phyloP scores from a whole-genome alignment of 2,113 vertebrate species.

The Chionodraco myersi region DNA sequence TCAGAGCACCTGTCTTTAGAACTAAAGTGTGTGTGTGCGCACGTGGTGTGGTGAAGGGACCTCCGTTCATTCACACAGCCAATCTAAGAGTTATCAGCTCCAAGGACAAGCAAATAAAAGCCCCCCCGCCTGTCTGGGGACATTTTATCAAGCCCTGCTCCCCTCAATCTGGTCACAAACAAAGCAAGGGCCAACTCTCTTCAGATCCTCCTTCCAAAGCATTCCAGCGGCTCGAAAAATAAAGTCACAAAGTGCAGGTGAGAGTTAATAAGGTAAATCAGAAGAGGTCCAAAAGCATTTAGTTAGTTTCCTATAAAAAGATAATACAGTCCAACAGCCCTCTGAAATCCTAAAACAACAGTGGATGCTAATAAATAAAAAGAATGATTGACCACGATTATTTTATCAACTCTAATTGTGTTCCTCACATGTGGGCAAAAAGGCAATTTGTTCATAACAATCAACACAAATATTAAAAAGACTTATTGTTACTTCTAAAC shows the following conservation, averaged over 20 bases:
- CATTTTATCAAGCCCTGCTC: slow-evolving; percentile 80
- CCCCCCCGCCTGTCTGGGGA: slow-evolving; percentile 70
- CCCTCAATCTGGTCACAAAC: slow-evolving; percentile 77
- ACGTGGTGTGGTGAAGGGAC: slow-evolving; percentile 81
- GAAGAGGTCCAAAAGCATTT: neutral
- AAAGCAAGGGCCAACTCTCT: slow-evolving; percentile 70
- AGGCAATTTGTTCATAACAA: neutral
- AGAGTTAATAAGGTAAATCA: neutral
- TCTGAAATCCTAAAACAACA: slow-evolving; percentile 7
- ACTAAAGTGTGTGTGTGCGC: slow-evolving; percentile 21
- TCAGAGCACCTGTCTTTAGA: neutral
- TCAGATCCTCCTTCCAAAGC: slow-evolving; percentile 14
- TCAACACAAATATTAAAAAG: neutral
- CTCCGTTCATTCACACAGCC: slow-evolving; percentile 85
- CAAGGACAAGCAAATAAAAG: slow-evolving; percentile 87
- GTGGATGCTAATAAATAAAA: too few species aligned
- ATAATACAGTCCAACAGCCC: neutral
- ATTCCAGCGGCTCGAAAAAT: slow-evolving; percentile 1
- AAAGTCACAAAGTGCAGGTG: slow-evolving; percentile 11
- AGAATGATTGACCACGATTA: too few species aligned
- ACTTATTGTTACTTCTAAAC: neutral
- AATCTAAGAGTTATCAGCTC: slow-evolving; percentile 84
- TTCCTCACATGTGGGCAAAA: neutral
- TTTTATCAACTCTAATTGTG: neutral
- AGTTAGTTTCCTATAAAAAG: neutral